Base-by-base conservation (phyloP, 2,113 vertebrate species). In the Amazona guildingii region DNA sequence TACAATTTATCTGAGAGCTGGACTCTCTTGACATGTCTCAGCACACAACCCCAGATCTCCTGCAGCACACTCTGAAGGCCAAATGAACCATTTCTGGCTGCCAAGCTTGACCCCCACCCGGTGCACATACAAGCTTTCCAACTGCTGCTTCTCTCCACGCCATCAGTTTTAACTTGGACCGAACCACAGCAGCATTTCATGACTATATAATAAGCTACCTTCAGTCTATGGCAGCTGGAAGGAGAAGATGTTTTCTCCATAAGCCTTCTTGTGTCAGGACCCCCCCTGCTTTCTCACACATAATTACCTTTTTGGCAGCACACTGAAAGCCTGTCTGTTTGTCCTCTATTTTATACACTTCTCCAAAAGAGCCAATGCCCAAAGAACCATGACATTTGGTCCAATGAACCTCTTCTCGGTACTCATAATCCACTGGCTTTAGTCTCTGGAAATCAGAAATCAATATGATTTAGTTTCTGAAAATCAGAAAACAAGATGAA, bases 311-410 rank as follows among this genome's bases (percentile, higher is more conserved):
- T 96, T 99, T 99, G 86, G 98, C 98, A 43, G 99, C 99, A 86
- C 99, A 99, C 94, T 94, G 97, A 93, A 99, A 99, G 82, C 98
- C 98, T 0, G 98, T 99, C 96, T 98, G 98, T 88, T 98, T 98
- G 98, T 99, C 99, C 88, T 98, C 96, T 95, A 99, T 98, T 69
- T 98, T 97, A 97, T 99, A 98, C 7, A 99, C 99, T 77, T 99
- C 99, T 28, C 99, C 99, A 19, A 98, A 99, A 37, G 99, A 98
- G 67, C 99, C 99, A 86, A 98, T 97, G 90, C 99, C 99, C 86
- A 99, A 92, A 41, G 97, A 96, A 24, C 98, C 98, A 5, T 97
- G 82, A 31, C 96, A 95, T 15, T 98, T 96, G 73, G 98, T 97
- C 97, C 99, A 99, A 62, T 99, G 99, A 67, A 98, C 97, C 61